A percentile compares a stretch with the other conserved stretches of the same genome.
These are phyloP conservation scores for Dastarcus helophoroides DNA, from an alignment of 2,888 invertebrate genomes.

Conservation along the genomic window DNA sequence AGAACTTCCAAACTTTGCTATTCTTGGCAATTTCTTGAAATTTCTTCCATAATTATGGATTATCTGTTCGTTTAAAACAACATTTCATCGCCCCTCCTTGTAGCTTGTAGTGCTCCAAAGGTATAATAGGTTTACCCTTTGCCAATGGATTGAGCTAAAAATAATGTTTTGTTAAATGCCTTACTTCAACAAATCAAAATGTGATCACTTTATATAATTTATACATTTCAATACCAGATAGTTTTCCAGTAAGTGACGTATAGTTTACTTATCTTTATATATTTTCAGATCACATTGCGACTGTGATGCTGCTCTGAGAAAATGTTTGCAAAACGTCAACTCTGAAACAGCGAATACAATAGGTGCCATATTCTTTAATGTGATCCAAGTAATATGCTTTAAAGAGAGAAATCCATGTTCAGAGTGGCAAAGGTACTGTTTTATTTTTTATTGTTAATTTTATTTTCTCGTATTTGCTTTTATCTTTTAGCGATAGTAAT, in stretches of 20 bases:
- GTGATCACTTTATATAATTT: too few relatives aligned
- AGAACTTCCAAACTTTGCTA: too few relatives aligned
- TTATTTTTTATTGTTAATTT: slow-evolving; percentile 6
- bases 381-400: slow-evolving; percentile 62
- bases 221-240: not conserved
- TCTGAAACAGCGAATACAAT: slow-evolving; percentile 59
- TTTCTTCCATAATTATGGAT: too few relatives aligned
- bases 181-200: too few relatives aligned
- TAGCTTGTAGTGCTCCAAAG: too few relatives aligned
- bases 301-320: slow-evolving; percentile 59
- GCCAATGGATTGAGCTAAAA: too few relatives aligned
- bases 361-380: slow-evolving; percentile 65
- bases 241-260: not conserved
- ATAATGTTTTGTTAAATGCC: too few relatives aligned
- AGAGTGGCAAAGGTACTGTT: slow-evolving; percentile 46
- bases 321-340: slow-evolving; percentile 54
- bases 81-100: too few relatives aligned
- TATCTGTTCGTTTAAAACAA: too few relatives aligned
- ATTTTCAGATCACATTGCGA: slow-evolving; percentile 55
- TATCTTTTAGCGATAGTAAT: too few relatives aligned
- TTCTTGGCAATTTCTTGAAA: too few relatives aligned
- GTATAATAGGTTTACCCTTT: too few relatives aligned
- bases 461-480: not conserved
- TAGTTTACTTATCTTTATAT: not conserved
- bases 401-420: slow-evolving; percentile 53